Percentiles rank a stretch among this genome's conserved stretches.
Conservation (phyloP, 2,888 invertebrate species). For the Tupiocoris notatus region DNA sequence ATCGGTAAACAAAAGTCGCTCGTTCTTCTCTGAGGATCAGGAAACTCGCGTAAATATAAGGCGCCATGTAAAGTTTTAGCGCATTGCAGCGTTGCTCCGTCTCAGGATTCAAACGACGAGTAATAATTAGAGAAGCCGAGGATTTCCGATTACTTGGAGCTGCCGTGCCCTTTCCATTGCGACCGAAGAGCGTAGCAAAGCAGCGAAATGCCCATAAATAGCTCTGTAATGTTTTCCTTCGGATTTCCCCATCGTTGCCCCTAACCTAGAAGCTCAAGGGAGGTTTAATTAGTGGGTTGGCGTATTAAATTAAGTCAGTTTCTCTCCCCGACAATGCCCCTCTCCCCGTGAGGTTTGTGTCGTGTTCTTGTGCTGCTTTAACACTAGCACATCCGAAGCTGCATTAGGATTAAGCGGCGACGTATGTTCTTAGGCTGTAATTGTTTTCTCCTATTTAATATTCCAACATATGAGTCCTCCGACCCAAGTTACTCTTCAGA, state of each 20-base stretch:
- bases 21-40: background rate
- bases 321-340: background rate
- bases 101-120: background rate
- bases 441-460: conserved; percentile 43
- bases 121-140: background rate
- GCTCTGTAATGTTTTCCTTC: background rate
- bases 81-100: background rate
- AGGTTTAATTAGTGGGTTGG: conserved; percentile 40
- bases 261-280: conserved; percentile 14
- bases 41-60: background rate
- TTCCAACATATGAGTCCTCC: conserved; percentile 7
- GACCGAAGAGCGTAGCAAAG: background rate
- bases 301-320: conserved; percentile 41
- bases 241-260: background rate
- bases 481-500: background rate
- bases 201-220: background rate
- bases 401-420: conserved; percentile 41
- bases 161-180: background rate
- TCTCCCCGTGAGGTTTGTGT: background rate
- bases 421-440: conserved; percentile 43
- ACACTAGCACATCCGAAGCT: background rate
- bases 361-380: background rate
- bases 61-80: background rate
- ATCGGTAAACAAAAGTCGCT: background rate
- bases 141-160: background rate